Percentiles rank a stretch among this genome's conserved stretches.
These are phyloP conservation scores for Rhinella marina DNA, from an alignment of 2,797 vertebrate species.

Conservation along the genomic window DNA sequence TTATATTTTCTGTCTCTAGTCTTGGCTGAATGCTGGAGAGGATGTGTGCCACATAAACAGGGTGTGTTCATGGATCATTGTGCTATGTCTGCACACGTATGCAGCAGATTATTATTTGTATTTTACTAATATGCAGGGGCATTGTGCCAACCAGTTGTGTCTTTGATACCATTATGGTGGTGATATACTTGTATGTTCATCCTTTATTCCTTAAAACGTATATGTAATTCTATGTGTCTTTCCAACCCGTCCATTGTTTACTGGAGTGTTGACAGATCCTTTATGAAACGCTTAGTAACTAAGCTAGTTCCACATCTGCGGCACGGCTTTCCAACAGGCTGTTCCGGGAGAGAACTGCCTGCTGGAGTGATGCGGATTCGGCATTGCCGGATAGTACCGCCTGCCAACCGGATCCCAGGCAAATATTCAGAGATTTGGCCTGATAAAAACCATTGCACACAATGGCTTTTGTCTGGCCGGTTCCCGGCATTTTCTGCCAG, in stretches of 20 bases:
- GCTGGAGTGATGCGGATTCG: too few species aligned
- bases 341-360: too few species aligned
- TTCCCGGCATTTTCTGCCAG: too few species aligned
- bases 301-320: too few species aligned
- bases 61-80: conserved; percentile 29
- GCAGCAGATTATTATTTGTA: background rate
- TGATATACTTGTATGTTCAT: background rate
- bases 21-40: conserved; percentile 55
- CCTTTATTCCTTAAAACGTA: background rate
- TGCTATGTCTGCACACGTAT: background rate
- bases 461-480: too few species aligned
- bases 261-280: background rate
- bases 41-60: conserved; percentile 47
- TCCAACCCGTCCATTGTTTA: background rate
- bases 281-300: background rate
- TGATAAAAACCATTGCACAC: too few species aligned
- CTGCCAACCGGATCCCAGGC: too few species aligned
- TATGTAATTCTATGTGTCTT: background rate
- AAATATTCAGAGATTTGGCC: too few species aligned
- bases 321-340: too few species aligned
- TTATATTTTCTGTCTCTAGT: conserved; percentile 61
- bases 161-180: background rate
- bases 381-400: too few species aligned
- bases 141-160: background rate
- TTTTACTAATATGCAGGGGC: background rate